Evolutionary conservation across 2,888 invertebrate genomes (phyloP).

Genomic region (Opisthograptis luteolata): DNA sequence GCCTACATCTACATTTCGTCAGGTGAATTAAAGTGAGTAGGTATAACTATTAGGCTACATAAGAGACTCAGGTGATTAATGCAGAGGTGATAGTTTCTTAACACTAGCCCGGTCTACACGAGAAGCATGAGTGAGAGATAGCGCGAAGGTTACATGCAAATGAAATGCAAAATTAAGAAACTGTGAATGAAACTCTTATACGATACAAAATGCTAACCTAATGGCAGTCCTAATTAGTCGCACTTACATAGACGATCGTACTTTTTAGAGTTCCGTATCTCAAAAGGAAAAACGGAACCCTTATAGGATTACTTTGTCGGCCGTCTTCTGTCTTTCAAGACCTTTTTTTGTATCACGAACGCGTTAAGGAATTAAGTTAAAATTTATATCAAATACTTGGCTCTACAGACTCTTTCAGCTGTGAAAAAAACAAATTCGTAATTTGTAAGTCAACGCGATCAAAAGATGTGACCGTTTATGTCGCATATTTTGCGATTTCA

Average conservation of each 20-base stretch:
- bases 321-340: too few relatives aligned
- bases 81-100: slow-evolving; percentile 7
- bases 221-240: slow-evolving; percentile 7
- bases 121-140: slow-evolving; percentile 25
- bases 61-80: slow-evolving; percentile 3
- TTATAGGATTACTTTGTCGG: too few relatives aligned
- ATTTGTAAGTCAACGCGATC: too few relatives aligned
- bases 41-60: neutral
- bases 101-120: slow-evolving; percentile 1
- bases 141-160: slow-evolving; percentile 24
- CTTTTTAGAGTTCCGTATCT: too few relatives aligned
- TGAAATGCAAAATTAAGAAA: slow-evolving; percentile 13
- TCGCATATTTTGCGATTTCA: too few relatives aligned
- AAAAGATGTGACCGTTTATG: too few relatives aligned
- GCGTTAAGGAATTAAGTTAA: too few relatives aligned
- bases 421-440: too few relatives aligned
- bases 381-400: too few relatives aligned
- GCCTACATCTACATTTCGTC: slow-evolving; percentile 18
- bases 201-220: slow-evolving; percentile 3
- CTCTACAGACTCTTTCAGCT: too few relatives aligned
- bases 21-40: neutral
- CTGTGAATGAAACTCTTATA: slow-evolving; percentile 13
- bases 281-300: too few relatives aligned
- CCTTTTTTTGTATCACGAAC: too few relatives aligned
- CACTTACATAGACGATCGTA: neutral